These are phyloP conservation scores for Hemaris fuciformis DNA, from an alignment of 2,888 invertebrate species.

Conservation along the genomic window DNA sequence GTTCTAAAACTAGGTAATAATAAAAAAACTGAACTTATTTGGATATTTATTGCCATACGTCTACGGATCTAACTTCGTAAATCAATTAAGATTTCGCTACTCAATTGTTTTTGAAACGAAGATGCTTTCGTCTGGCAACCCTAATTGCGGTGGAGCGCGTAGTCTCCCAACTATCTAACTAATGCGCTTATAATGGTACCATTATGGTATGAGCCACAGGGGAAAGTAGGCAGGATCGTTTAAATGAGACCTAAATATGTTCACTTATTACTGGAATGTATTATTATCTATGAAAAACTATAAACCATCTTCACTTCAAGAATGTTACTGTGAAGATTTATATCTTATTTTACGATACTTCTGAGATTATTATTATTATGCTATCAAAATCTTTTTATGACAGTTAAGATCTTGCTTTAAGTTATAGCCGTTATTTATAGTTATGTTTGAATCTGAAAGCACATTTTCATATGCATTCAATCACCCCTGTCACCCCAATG, in stretches of 20 bases:
- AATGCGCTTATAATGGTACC: slow-evolving; percentile 72
- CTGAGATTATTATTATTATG: not conserved
- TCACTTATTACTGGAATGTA: not conserved
- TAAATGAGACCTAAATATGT: slow-evolving; percentile 43
- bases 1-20: no score
- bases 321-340: not conserved
- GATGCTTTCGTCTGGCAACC: slow-evolving; percentile 7
- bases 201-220: slow-evolving; percentile 44
- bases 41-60: no score
- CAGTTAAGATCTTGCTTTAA: not conserved
- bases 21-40: no score
- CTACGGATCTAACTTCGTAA: no score
- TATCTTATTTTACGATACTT: not conserved
- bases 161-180: slow-evolving; percentile 54
- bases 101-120: slow-evolving; percentile 6
- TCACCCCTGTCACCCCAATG: no score
- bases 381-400: not conserved
- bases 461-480: no score
- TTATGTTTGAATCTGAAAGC: no score
- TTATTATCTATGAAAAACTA: slow-evolving; percentile 27
- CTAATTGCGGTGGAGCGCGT: slow-evolving; percentile 30
- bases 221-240: slow-evolving; percentile 64
- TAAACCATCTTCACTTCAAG: not conserved
- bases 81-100: no score
- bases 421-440: no score